phyloP scores from a whole-genome alignment of 1,140 invertebrate species.

The Bradynema listronoti region DNA sequence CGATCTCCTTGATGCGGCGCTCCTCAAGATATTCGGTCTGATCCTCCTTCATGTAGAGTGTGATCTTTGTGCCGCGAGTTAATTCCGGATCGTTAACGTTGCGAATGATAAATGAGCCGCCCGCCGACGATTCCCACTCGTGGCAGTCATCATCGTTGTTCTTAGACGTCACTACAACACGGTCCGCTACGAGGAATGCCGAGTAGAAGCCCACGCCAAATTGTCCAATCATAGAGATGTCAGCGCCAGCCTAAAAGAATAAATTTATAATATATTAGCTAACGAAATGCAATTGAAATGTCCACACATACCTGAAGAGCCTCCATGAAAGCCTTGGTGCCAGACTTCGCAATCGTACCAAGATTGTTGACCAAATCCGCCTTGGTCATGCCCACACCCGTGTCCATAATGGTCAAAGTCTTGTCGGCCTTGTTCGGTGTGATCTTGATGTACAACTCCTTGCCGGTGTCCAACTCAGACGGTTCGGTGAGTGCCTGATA shows the following conservation, averaged over 20 bases:
- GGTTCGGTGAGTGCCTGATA: constrained; percentile 86
- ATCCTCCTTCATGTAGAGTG: constrained; percentile 82
- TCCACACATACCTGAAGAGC: constrained; percentile 64
- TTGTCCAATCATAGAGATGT: constrained; percentile 94
- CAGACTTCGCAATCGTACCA: constrained; percentile 89
- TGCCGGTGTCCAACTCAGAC: constrained; percentile 73
- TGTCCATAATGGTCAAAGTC: constrained; percentile 82
- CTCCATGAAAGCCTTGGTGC: constrained; percentile 93
- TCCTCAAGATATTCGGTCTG: constrained; percentile 85
- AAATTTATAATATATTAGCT: constrained; percentile 7
- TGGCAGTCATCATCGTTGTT: constrained; percentile 85
- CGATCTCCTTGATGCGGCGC: constrained; percentile 84
- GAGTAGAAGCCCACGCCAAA: constrained; percentile 98
- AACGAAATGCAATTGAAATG: neutral
- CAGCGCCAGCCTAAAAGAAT: constrained; percentile 70
- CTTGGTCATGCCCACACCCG: constrained; percentile 86
- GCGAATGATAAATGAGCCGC: constrained; percentile 80
- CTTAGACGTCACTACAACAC: constrained; percentile 84
- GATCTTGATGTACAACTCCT: constrained; percentile 83
- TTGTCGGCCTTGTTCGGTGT: constrained; percentile 80
- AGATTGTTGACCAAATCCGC: constrained; percentile 88
- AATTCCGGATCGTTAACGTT: constrained; percentile 69
- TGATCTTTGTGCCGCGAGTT: constrained; percentile 79
- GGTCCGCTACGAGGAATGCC: constrained; percentile 86
- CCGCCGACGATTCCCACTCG: constrained; percentile 84